Evolutionary conservation across 2,888 invertebrate genomes (phyloP).

Genomic region (Synanthedon formicaeformis): DNA sequence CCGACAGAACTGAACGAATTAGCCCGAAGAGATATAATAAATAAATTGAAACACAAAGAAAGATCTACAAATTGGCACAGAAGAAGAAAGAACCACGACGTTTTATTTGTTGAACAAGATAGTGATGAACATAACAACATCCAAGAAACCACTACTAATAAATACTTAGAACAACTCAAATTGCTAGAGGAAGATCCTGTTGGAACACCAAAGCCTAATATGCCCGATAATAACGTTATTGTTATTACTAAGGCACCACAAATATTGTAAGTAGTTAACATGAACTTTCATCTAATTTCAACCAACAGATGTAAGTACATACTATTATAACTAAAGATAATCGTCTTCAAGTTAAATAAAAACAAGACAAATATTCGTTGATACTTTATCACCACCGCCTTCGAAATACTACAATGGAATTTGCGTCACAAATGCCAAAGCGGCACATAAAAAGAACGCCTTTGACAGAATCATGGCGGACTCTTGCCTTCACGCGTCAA

Average conservation of each 20-base stretch:
- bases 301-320: too few relatives aligned
- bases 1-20: slow-evolving; percentile 52
- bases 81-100: slow-evolving; percentile 14
- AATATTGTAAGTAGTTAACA: slow-evolving; percentile 22
- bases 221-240: slow-evolving; percentile 40
- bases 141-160: slow-evolving; percentile 27
- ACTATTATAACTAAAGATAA: too few relatives aligned
- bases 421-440: too few relatives aligned
- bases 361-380: too few relatives aligned
- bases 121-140: slow-evolving; percentile 4
- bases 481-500: too few relatives aligned
- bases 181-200: slow-evolving; percentile 55
- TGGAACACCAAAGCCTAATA: slow-evolving; percentile 39
- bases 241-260: slow-evolving; percentile 37
- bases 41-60: slow-evolving; percentile 31
- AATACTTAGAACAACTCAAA: slow-evolving; percentile 30
- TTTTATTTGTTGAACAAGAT: slow-evolving; percentile 10
- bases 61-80: slow-evolving; percentile 26
- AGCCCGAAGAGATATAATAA: slow-evolving; percentile 38
- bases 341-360: too few relatives aligned
- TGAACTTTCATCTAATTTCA: too few relatives aligned
- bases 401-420: too few relatives aligned
- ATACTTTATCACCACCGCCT: too few relatives aligned
- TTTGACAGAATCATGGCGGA: too few relatives aligned
- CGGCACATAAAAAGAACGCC: too few relatives aligned